Base-by-base conservation (phyloP, 2,888 invertebrate species). In the Morpho achilles region DNA sequence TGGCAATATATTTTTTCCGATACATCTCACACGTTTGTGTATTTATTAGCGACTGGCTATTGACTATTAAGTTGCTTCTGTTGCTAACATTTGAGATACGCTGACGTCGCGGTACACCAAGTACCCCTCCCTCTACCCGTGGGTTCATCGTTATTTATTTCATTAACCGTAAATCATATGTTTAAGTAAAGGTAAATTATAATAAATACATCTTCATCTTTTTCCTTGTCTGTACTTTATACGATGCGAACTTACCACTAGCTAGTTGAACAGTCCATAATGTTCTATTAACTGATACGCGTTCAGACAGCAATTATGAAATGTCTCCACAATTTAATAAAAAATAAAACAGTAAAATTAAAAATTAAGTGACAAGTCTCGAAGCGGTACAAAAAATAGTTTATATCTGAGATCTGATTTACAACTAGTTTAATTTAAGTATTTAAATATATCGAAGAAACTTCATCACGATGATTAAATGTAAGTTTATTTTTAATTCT, bases 221-320 rank as follows among this genome's bases (percentile, higher is more conserved):
- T 59, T 61, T 59, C 61, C 61, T 59, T 40, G 59, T 56, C 41
- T 61, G 61, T 61, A 59, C 59, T 22, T 43, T 41, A 7, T 44
- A 46, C 53, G 7, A n/a, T 46, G 59, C 56, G 52, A 52, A 59
- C 52, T 48, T 49, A 44, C 40, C 8, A 8, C 59, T 51, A 50
- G 16, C 56, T 56, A 40, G 46, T 49, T 59, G 44, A 32, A 53
- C 61, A 61, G 61, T 61, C 51, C 53, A 53, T 45, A 53, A 56
- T 53, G 58, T 56, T 58, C 55, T 53, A 56, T 56, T 53, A 60
- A 53, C 43, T 53, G 43, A 51, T 60, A 63, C 60, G 47, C 60
- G 56, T 50, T 46, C 16, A 42, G 50, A 60, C 53, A 53, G 41
- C 50, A 44, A 58, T 58, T 45, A 53, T 59, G 46, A 44, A 53